Percentiles rank a stretch among this genome's conserved stretches.
Evolutionary conservation across 2,888 invertebrate genomes (phyloP).

Genomic region (Pycnomerus fuliginosus): DNA sequence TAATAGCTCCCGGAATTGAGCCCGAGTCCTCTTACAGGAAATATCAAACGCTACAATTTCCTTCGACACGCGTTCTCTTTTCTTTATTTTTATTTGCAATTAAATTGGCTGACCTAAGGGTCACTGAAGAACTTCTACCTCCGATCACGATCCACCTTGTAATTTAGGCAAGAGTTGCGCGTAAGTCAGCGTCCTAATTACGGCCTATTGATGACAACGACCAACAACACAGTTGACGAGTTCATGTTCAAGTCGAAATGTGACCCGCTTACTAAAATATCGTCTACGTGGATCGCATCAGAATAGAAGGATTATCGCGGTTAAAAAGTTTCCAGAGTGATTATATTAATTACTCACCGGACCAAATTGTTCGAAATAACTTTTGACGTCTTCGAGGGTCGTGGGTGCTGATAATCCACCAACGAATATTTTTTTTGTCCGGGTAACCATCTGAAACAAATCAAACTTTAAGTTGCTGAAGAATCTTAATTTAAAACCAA

Average conservation of each 20-base stretch:
- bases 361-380: constrained; percentile 99
- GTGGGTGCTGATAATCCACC: constrained; percentile 99
- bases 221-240: constrained; percentile 20
- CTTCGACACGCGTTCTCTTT: not conserved
- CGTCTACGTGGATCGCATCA: constrained; percentile 28
- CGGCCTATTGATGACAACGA: constrained; percentile 25
- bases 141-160: constrained; percentile 15
- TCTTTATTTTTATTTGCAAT: not conserved
- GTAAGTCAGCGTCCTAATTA: constrained; percentile 23
- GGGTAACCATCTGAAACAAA: constrained; percentile 91
- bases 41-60: too few species aligned
- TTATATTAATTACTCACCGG: constrained; percentile 73
- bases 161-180: constrained; percentile 23
- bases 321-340: constrained; percentile 15
- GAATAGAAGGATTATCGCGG: constrained; percentile 25
- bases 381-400: constrained; percentile 99
- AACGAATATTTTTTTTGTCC: constrained; percentile 99
- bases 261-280: constrained; percentile 29
- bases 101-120: too few species aligned
- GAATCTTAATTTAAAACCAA: too few species aligned
- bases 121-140: too few species aligned
- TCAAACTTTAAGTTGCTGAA: too few species aligned
- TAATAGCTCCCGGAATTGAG: constrained; percentile 4
- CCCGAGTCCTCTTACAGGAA: too few species aligned
- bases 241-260: constrained; percentile 26